Evolutionary conservation across 2,113 vertebrate genomes (phyloP).

Genomic region (Ceyx melanurus): DNA sequence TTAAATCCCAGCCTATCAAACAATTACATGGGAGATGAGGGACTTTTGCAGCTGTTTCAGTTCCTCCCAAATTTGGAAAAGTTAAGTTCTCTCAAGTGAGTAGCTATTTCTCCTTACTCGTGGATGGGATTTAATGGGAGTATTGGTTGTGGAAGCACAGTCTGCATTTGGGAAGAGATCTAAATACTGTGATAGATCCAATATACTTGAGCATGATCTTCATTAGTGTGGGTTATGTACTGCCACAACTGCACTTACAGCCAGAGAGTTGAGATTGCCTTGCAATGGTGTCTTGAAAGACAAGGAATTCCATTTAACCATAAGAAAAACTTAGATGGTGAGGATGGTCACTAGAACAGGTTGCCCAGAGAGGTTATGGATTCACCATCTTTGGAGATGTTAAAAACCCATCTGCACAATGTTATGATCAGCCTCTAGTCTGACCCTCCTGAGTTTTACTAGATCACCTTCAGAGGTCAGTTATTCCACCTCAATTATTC

Average conservation of each 20-base stretch:
- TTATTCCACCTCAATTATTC: not conserved
- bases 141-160: not conserved
- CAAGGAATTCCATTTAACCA: not conserved
- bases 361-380: not conserved
- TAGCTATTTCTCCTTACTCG: not conserved
- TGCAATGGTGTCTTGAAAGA: not conserved
- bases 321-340: not conserved
- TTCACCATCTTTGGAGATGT: not conserved
- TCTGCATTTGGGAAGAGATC: not conserved
- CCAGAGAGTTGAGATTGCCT: not conserved
- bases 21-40: conserved; percentile 79
- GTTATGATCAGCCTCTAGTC: not conserved
- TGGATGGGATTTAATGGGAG: not conserved
- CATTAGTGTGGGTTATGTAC: not conserved
- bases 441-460: not conserved
- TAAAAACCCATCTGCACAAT: not conserved
- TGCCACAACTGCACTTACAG: not conserved
- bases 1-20: conserved; percentile 78
- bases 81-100: conserved; percentile 83
- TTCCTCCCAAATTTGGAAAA: conserved; percentile 69
- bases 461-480: not conserved
- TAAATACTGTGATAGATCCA: not conserved
- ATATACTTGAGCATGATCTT: not conserved
- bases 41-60: conserved; percentile 70
- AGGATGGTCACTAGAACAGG: not conserved